A percentile compares a stretch with the other conserved stretches of the same genome.
Evolutionary conservation across 2,888 invertebrate genomes (phyloP).

Genomic region (Melinaea marsaeus): DNA sequence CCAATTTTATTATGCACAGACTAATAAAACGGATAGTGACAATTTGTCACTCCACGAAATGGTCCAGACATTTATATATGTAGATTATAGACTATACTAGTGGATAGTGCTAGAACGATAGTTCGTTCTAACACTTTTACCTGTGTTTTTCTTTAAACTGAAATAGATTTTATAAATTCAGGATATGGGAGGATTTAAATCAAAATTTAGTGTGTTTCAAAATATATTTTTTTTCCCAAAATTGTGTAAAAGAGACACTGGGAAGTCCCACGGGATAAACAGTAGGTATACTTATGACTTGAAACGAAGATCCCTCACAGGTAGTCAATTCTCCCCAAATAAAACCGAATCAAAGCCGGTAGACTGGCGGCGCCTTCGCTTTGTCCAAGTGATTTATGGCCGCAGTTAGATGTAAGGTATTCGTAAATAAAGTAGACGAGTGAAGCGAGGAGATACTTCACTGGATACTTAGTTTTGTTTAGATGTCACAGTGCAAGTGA

Average conservation of each 20-base stretch:
- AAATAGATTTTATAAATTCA: no score
- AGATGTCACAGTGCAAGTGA: no score
- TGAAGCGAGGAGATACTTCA: background rate
- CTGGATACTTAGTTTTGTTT: no score
- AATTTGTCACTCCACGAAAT: constrained; percentile 44
- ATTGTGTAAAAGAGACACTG: no score
- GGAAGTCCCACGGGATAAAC: no score
- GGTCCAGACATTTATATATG: background rate
- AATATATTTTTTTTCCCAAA: no score
- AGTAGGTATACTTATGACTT: background rate
- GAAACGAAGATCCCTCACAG: background rate
- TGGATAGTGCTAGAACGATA: no score
- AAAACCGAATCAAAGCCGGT: constrained; percentile 6
- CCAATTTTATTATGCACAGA: constrained; percentile 38
- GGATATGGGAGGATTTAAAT: no score
- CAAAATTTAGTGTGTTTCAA: no score
- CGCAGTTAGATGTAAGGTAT: constrained; percentile 4
- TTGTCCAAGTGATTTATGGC: constrained; percentile 5
- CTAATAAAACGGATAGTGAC: constrained; percentile 45
- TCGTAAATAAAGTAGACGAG: constrained; percentile 6
- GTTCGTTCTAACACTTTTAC: no score
- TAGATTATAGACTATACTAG: no score
- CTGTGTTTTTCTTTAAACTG: no score
- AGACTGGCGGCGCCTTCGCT: constrained; percentile 7
- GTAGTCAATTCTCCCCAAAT: constrained; percentile 8